Conservation (phyloP, 2,113 vertebrate genomes). For the Thunnus maccoyii region DNA sequence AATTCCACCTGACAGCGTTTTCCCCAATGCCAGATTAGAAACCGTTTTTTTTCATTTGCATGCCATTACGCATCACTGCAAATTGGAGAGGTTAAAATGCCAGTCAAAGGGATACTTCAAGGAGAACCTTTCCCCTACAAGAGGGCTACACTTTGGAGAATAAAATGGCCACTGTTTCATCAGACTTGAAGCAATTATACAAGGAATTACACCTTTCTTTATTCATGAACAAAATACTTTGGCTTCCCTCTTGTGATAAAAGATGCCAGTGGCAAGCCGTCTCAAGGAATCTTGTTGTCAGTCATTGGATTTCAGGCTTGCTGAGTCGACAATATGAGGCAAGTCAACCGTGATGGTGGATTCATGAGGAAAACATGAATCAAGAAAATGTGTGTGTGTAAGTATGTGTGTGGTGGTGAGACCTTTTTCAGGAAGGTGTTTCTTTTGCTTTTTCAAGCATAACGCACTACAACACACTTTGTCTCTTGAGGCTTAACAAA, state of each 20-base stretch:
- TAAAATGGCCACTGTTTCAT: conserved; percentile 3
- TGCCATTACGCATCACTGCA: conserved; percentile 37
- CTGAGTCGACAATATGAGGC: conserved; percentile 52
- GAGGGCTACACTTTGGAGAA: neutral
- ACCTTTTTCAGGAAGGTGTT: neutral
- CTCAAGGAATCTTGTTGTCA: conserved; percentile 29
- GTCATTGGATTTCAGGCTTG: conserved; percentile 52
- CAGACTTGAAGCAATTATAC: neutral
- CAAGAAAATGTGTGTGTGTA: conserved; percentile 5
- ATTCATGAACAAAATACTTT: conserved; percentile 31
- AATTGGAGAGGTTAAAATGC: conserved; percentile 39
- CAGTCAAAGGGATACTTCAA: conserved; percentile 24
- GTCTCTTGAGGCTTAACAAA: neutral
- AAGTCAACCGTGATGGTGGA: conserved; percentile 25
- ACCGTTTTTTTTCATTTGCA: conserved; percentile 42
- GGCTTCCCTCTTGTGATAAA: conserved; percentile 26
- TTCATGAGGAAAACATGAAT: conserved; percentile 27
- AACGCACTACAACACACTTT: neutral
- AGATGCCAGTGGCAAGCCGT: conserved; percentile 12
- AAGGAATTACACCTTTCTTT: conserved; percentile 25
- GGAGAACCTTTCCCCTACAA: conserved; percentile 7
- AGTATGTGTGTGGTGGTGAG: neutral
- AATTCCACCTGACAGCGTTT: conserved; percentile 45
- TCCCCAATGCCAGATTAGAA: conserved; percentile 28
- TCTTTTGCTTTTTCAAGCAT: neutral